phyloP scores from a whole-genome alignment of 2,797 vertebrate species.

The Bryconaethiops microstoma region DNA sequence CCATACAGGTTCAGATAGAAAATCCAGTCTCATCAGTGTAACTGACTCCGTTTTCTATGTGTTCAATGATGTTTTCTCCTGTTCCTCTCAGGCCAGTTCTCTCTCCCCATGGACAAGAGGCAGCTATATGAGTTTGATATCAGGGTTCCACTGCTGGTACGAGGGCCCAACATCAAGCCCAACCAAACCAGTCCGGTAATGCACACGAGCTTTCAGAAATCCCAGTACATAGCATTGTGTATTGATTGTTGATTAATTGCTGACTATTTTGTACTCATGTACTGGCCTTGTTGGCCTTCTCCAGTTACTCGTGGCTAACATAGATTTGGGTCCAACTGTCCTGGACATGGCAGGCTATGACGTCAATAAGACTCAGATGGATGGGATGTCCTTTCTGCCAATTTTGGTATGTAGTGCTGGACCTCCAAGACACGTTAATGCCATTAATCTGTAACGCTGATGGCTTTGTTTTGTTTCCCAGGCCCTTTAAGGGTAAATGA shows the following conservation, averaged over 20 bases:
- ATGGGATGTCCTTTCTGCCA: conserved; percentile 90
- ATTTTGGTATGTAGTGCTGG: conserved; percentile 80
- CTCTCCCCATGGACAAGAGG: conserved; percentile 93
- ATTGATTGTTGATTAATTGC: not conserved
- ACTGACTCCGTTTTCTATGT: not conserved
- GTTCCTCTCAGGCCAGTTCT: conserved; percentile 88
- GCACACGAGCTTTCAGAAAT: not conserved
- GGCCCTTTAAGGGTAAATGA: not conserved
- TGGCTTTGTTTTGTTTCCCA: not conserved
- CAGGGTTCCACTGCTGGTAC: conserved; percentile 91
- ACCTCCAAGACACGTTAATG: not conserved
- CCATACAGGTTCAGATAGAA: conserved; percentile 80
- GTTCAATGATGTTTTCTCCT: too few relatives aligned
- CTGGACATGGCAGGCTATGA: conserved; percentile 91
- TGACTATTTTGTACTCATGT: not conserved
- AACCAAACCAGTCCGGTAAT: conserved; percentile 91
- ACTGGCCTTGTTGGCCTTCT: not conserved
- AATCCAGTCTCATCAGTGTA: not conserved
- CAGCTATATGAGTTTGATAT: conserved; percentile 99
- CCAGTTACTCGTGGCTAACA: conserved; percentile 91
- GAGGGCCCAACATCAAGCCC: conserved; percentile 92
- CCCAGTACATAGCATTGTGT: not conserved
- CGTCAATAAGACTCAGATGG: conserved; percentile 92
- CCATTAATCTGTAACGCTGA: not conserved
- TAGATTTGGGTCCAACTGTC: conserved; percentile 95